Evolutionary conservation across 2,797 vertebrate species (phyloP).

Genomic region (Pseudochirops cupreus): DNA sequence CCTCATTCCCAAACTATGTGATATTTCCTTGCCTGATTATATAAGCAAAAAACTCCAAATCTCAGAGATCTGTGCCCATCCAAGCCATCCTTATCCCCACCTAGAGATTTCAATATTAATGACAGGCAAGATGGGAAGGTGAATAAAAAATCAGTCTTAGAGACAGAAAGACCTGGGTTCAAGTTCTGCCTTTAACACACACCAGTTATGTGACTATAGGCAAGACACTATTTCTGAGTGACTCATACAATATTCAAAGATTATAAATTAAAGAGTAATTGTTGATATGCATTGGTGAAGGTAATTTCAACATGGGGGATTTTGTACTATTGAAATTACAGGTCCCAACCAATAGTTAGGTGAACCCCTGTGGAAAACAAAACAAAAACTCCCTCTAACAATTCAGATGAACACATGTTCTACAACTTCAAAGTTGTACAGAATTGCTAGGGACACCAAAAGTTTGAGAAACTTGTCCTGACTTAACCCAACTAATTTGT

Average conservation of each 20-base stretch:
- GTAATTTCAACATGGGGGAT: neutral
- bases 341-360: neutral
- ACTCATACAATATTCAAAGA: neutral
- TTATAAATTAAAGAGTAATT: neutral
- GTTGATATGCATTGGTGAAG: neutral
- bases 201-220: neutral
- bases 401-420: neutral
- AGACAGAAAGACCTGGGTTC: neutral
- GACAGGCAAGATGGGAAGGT: neutral
- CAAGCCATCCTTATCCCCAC: neutral
- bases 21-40: neutral
- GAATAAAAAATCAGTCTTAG: neutral
- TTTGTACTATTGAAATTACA: neutral
- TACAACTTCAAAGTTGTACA: neutral
- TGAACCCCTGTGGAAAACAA: neutral
- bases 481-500: neutral
- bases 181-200: neutral
- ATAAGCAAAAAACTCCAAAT: neutral
- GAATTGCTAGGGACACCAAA: neutral
- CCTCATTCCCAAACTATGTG: neutral
- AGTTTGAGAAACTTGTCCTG: neutral
- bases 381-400: neutral
- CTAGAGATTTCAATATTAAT: neutral
- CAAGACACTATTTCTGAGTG: neutral
- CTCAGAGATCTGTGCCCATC: neutral